Percentiles rank a stretch among this genome's conserved stretches.
Evolutionary conservation across 2,113 vertebrate genomes (phyloP).

Genomic region (Ammodytes dubius): DNA sequence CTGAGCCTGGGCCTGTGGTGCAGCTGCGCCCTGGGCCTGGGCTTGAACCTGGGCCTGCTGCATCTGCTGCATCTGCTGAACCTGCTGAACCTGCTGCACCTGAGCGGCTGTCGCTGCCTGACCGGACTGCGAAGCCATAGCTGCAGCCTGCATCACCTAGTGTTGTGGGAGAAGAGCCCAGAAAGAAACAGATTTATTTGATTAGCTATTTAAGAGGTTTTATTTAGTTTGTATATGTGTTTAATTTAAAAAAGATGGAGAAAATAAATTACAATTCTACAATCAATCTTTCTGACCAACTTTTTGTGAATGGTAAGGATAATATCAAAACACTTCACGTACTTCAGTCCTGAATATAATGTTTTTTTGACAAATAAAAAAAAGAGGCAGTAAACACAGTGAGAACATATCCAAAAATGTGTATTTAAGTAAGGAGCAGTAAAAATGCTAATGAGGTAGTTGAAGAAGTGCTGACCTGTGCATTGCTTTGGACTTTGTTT

Average conservation of each 20-base stretch:
- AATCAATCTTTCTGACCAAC: background rate
- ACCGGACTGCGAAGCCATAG: constrained; percentile 89
- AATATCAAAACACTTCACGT: background rate
- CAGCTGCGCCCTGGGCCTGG: too few relatives aligned
- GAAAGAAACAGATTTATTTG: background rate
- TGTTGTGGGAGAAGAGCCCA: too few relatives aligned
- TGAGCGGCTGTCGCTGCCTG: constrained; percentile 85
- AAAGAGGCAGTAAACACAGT: background rate
- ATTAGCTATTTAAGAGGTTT: background rate
- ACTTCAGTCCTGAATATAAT: background rate
- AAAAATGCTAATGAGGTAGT: background rate
- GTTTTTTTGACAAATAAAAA: background rate
- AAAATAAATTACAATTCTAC: background rate
- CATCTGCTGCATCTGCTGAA: constrained; percentile 75
- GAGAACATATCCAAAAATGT: background rate
- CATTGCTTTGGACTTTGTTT: constrained; percentile 89
- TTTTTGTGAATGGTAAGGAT: background rate
- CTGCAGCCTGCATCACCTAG: constrained; percentile 86
- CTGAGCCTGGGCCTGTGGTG: constrained; percentile 82
- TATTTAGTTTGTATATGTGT: background rate
- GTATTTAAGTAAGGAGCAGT: background rate
- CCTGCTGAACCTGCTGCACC: constrained; percentile 73
- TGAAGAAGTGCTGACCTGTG: constrained; percentile 86
- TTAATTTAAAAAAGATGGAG: background rate
- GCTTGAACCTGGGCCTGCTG: constrained; percentile 49